Evolutionary conservation across 2,888 invertebrate genomes (phyloP), one percentile per base, ranked within the genome.

Genomic region (Caenorhabditis virilis): DNA sequence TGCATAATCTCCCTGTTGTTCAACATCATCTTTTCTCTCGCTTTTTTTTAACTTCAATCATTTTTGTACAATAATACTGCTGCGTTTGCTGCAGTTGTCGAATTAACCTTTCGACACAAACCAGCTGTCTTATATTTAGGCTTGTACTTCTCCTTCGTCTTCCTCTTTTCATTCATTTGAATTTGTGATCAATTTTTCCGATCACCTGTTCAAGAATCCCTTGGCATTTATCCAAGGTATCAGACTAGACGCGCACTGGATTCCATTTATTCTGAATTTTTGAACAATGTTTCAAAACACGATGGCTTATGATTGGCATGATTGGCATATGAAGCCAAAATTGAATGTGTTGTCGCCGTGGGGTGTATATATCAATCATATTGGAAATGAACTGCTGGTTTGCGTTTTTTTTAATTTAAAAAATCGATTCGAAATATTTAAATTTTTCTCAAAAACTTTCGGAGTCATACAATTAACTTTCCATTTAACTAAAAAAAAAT

Each of bases 331-430:
- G 22, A 68, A 69, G 27, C 68, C 72, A 35, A 27, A 71, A 26
- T 47, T 81, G 41, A 72, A 74, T 49, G 79, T 82, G n/a, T 69
- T 77, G 22, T 78, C 80, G 2, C 82, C 82, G 20, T 81, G 79
- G 74, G 71, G 76, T 25, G 76, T 73, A 20, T 82, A 82, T 65
- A 74, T 82, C 52, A 76, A 76, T 48, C 80, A 82, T 63, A 81
- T 81, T 63, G 70, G 64, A 47, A 69, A 65, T 52, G 72, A 73
- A 52, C 62, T 76, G 36, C 62, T 65, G 75, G 75, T 75, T 54
- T 39, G 62, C 11, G 11, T 46, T 30, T 38, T 16, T 38, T 38
- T 48, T 45, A 49, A 60, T 50, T 55, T 54, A 43, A 38, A n/a
- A n/a, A n/a, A n/a, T n/a, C n/a, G n/a, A n/a, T n/a, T n/a, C n/a